phyloP scores from a whole-genome alignment of 1,140 invertebrate species.

The Myzus persicae region DNA sequence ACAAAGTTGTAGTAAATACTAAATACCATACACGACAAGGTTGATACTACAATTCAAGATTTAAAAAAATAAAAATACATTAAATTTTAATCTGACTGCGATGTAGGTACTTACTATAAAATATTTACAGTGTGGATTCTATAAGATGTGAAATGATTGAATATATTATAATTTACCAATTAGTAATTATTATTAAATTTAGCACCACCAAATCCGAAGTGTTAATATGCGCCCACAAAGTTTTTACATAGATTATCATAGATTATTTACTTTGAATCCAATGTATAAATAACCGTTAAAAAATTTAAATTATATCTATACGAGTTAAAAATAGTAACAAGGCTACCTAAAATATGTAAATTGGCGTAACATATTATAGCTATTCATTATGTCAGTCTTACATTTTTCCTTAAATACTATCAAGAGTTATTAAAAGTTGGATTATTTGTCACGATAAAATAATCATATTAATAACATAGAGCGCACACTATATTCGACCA shows the following conservation, averaged over 20 bases:
- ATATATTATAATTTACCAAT: too few species aligned
- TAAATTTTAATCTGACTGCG: too few species aligned
- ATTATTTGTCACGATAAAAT: too few species aligned
- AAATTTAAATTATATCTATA: background rate
- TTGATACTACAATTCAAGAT: too few species aligned
- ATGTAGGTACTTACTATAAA: background rate
- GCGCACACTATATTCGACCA: too few species aligned
- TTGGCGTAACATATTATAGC: background rate
- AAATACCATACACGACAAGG: too few species aligned
- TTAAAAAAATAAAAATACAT: too few species aligned
- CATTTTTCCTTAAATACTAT: background rate
- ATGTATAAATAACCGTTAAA: background rate
- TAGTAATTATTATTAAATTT: background rate
- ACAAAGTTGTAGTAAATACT: too few species aligned
- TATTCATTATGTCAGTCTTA: background rate
- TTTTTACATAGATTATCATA: background rate
- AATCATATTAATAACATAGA: background rate
- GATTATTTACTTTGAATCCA: background rate
- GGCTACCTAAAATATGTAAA: background rate
- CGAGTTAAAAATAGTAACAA: background rate
- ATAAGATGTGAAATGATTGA: background rate
- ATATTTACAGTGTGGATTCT: background rate
- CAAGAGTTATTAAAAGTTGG: background rate
- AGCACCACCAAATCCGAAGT: background rate
- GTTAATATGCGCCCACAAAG: background rate